Conservation (phyloP, 2,113 vertebrate species). For the Tragulus kanchil region DNA sequence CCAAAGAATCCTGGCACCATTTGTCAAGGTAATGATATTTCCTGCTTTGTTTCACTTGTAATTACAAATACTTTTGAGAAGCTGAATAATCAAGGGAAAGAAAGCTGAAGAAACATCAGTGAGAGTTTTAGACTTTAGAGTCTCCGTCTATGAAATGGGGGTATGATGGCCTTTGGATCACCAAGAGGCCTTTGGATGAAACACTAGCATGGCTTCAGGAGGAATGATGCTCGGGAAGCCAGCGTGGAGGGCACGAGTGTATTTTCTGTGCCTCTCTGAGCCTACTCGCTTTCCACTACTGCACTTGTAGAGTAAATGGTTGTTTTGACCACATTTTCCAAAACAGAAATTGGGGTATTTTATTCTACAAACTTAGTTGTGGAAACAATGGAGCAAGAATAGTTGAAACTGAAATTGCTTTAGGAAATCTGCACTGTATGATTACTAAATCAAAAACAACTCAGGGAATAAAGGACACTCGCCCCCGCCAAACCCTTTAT, state of each 20-base stretch:
- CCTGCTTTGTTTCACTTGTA: not conserved
- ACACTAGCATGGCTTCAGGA: not conserved
- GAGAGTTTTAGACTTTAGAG: not conserved
- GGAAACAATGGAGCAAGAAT: not conserved
- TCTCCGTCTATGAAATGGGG: not conserved
- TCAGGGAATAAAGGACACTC: not conserved
- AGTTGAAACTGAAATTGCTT: not conserved
- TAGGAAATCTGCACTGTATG: not conserved
- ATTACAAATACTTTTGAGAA: not conserved
- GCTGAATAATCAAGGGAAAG: not conserved
- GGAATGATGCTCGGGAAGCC: not conserved
- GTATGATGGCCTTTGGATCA: not conserved
- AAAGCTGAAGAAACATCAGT: not conserved
- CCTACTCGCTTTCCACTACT: not conserved
- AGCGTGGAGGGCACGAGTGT: not conserved
- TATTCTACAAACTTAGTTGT: not conserved
- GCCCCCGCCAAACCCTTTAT: not conserved
- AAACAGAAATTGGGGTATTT: not conserved
- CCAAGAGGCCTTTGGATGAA: not conserved
- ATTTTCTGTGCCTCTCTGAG: not conserved
- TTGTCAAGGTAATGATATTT: not conserved
- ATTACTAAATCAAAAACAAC: not conserved
- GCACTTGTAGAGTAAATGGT: not conserved
- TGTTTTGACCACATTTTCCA: constrained; percentile 20
- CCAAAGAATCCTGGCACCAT: not conserved